Base-by-base conservation (phyloP, 2,888 invertebrate genomes). In the Salpingus planirostris region DNA sequence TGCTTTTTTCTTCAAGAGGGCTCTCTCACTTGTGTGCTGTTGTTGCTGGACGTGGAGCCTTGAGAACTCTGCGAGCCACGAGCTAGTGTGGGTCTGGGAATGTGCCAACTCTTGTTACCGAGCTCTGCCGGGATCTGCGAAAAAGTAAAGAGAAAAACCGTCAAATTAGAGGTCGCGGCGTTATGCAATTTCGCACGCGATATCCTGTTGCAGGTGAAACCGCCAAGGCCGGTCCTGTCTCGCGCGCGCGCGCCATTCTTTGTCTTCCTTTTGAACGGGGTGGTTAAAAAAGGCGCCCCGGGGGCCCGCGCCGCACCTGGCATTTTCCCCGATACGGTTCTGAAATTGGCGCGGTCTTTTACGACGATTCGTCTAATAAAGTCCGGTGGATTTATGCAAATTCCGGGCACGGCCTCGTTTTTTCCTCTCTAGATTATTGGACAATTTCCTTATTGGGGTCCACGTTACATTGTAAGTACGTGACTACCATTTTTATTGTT, bases 61-160 rank as follows among this genome's bases (percentile, higher is more conserved):
- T 76, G 74, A 25, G 76, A 76, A 51, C 73, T 71, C 49, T 74
- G 70, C 40, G 77, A 76, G 52, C 76, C 50, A 38, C 66, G 71
- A 71, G 64, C 65, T 64, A 86, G 71, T 58, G 85, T 84, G 55
- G 86, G 85, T 68, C 86, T 76, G 52, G 86, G 85, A 64, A 87
- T 85, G 65, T 85, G 85, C 85, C 85, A 86, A 63, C 75, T 69
- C 64, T 64, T 66, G 41, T 55, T 54, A 57, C n/a, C n/a, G n/a
- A 52, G 56, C 60, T 63, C 61, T 58, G 55, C 56, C 50, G 59
- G 55, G 55, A 60, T 60, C 61, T 61, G 54, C 13, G 58, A 59
- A 23, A 25, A 18, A 18, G 8, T 18, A n/a, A n/a, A n/a, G n/a
- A n/a, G n/a, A n/a, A n/a, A n/a, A n/a, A n/a, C n/a, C n/a, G n/a